These are phyloP conservation scores for Kuschelorhynchus macadamiae DNA, from an alignment of 2,888 invertebrate genomes.

Conservation along the genomic window DNA sequence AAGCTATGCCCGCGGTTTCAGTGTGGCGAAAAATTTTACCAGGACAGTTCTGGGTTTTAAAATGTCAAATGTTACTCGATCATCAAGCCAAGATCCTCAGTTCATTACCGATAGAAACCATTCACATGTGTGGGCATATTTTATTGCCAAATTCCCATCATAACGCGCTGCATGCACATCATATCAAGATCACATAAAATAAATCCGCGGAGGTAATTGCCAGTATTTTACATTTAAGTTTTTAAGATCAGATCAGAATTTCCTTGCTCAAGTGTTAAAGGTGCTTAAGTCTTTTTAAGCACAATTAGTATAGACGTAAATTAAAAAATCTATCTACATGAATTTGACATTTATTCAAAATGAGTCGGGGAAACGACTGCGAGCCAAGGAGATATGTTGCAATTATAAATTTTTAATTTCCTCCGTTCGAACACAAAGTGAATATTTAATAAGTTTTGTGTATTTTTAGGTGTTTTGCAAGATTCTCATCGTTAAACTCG, in stretches of 20 bases:
- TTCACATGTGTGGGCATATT: slow-evolving; percentile 24
- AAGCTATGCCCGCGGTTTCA: too few relatives aligned
- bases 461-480: slow-evolving; percentile 38
- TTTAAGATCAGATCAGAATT: slow-evolving; percentile 29
- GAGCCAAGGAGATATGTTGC: slow-evolving; percentile 23
- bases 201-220: slow-evolving; percentile 16
- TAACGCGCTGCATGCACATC: slow-evolving; percentile 12
- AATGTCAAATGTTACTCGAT: too few relatives aligned
- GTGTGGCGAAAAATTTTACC: too few relatives aligned
- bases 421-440: slow-evolving; percentile 21
- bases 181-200: slow-evolving; percentile 28
- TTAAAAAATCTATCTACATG: slow-evolving; percentile 44
- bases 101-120: background rate
- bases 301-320: slow-evolving; percentile 33
- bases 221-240: slow-evolving; percentile 25
- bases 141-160: slow-evolving; percentile 25
- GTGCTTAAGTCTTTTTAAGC: slow-evolving; percentile 13
- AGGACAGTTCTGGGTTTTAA: too few relatives aligned
- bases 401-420: slow-evolving; percentile 46
- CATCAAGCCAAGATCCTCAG: slow-evolving; percentile 3
- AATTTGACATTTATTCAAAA: slow-evolving; percentile 47
- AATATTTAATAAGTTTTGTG: slow-evolving; percentile 38
- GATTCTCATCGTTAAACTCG: slow-evolving; percentile 29
- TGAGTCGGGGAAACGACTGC: slow-evolving; percentile 17
- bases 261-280: slow-evolving; percentile 15